Conservation (phyloP, 2,113 vertebrate species). For the Sminthopsis crassicaudata region DNA sequence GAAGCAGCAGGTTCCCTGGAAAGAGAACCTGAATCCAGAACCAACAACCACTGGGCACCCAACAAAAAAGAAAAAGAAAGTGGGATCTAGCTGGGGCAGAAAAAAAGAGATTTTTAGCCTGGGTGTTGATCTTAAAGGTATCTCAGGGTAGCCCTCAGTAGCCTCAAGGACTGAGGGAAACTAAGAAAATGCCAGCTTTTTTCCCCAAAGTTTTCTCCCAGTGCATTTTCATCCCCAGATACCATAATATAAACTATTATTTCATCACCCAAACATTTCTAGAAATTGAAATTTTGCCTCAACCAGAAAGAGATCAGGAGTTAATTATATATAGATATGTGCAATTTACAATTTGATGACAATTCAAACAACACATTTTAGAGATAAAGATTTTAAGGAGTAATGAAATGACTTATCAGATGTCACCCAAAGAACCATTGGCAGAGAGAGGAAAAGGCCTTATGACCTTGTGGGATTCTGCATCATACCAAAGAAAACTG, state of each 20-base stretch:
- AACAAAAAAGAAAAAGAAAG: background rate
- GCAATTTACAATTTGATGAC: background rate
- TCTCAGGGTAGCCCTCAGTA: background rate
- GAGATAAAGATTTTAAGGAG: too few species aligned
- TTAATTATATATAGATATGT: background rate
- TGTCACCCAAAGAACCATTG: background rate
- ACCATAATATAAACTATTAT: background rate
- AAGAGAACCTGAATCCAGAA: background rate
- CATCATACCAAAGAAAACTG: background rate
- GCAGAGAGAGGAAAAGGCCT: background rate
- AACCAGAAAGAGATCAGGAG: background rate
- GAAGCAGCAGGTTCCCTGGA: background rate
- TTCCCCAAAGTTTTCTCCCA: background rate
- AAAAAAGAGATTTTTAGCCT: background rate
- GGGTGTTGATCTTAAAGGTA: background rate
- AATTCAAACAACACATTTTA: background rate
- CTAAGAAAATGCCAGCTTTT: background rate
- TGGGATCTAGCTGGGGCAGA: background rate
- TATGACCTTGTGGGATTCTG: background rate
- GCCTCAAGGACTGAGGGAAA: background rate
- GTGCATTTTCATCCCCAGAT: background rate
- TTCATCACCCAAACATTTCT: background rate
- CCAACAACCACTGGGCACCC: too few species aligned
- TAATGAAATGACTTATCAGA: too few species aligned
- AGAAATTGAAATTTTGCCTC: background rate